phyloP scores from a whole-genome alignment of 2,888 invertebrate genomes.

The Dascillus cervinus region DNA sequence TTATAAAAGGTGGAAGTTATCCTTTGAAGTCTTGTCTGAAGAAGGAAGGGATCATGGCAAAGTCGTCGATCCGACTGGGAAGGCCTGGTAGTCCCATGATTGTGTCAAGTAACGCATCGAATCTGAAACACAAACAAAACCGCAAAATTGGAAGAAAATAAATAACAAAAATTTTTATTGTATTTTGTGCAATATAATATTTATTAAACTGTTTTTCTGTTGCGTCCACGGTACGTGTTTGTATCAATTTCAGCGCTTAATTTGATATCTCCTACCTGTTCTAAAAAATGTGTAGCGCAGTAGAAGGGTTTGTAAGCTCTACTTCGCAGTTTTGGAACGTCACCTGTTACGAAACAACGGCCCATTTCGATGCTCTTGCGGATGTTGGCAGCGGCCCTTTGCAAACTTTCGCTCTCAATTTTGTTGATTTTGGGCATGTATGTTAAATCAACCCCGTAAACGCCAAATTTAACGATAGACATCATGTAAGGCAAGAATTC shows the following conservation, averaged over 20 bases:
- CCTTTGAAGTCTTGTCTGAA: slow-evolving; percentile 18
- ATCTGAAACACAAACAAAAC: no score
- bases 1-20: slow-evolving; percentile 18
- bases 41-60: slow-evolving; percentile 4
- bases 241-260: no score
- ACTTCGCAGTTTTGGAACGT: no score
- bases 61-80: slow-evolving; percentile 1
- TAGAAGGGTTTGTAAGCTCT: no score
- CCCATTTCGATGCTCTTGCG: slow-evolving; percentile 31
- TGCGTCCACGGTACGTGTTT: no score
- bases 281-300: no score
- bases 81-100: slow-evolving; percentile 5
- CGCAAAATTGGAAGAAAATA: no score
- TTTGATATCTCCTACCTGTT: no score
- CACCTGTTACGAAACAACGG: slow-evolving; percentile 29
- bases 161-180: no score
- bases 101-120: no score
- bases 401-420: slow-evolving; percentile 30
- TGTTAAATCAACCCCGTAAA: slow-evolving; percentile 29
- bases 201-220: no score
- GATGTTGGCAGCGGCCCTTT: slow-evolving; percentile 27
- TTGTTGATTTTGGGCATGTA: slow-evolving; percentile 35
- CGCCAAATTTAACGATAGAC: slow-evolving; percentile 33
- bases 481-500: slow-evolving; percentile 37
- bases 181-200: no score